Evolutionary conservation across 1,140 invertebrate genomes (phyloP).

Genomic region (Paraescarpia echinospica): DNA sequence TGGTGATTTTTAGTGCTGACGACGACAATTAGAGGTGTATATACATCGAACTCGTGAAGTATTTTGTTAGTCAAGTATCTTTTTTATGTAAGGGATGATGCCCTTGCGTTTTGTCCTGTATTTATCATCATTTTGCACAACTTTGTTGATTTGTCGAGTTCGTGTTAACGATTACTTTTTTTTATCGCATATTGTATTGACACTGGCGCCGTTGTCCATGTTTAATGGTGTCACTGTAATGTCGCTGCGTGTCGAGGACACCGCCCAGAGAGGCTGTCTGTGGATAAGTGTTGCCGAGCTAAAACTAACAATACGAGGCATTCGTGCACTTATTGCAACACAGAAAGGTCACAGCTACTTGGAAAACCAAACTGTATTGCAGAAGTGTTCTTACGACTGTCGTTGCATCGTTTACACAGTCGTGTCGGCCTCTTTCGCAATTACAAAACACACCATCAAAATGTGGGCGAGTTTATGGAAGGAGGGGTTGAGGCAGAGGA

Average conservation of each 20-base stretch:
- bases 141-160: too few species aligned
- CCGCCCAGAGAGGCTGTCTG: background rate
- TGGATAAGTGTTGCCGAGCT: background rate
- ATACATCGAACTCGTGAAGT: too few species aligned
- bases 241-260: background rate
- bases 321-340: background rate
- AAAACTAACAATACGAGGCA: background rate
- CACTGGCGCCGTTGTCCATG: background rate
- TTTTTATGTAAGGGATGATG: too few species aligned
- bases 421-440: background rate
- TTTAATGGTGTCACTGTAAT: background rate
- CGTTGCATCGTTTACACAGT: background rate
- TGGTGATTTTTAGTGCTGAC: background rate
- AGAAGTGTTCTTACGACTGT: background rate
- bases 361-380: background rate
- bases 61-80: too few species aligned
- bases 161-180: too few species aligned
- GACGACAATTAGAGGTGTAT: too few species aligned
- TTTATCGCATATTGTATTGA: background rate
- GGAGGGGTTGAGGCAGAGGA: too few species aligned
- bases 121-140: too few species aligned
- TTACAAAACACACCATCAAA: too few species aligned
- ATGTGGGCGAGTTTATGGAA: too few species aligned
- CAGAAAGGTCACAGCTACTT: background rate
- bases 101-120: too few species aligned